phyloP scores from a whole-genome alignment of 30 jellyfish, hydroid and myxozoan genomes.

The Aurelia sp. region DNA sequence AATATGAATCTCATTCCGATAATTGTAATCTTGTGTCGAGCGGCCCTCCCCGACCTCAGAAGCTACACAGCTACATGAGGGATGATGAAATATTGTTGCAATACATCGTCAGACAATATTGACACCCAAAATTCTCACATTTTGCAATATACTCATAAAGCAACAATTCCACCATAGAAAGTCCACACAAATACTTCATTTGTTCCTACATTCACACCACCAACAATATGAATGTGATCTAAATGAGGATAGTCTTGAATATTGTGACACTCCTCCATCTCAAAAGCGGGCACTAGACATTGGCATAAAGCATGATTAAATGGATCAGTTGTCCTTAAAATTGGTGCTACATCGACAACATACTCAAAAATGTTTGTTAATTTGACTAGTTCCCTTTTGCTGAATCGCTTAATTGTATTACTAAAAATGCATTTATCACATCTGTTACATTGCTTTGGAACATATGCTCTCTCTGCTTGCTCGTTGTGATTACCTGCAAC shows the following conservation, averaged over 20 bases:
- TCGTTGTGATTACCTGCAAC: neutral
- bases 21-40: constrained; percentile 48
- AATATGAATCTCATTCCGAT: constrained; percentile 53
- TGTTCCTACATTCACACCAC: constrained; percentile 31
- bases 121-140: no score
- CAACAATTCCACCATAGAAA: constrained; percentile 73
- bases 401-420: neutral
- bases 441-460: neutral
- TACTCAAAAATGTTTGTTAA: neutral
- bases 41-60: constrained; percentile 33
- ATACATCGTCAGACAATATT: no score
- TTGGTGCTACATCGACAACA: constrained; percentile 47
- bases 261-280: constrained; percentile 43
- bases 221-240: constrained; percentile 62
- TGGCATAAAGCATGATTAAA: constrained; percentile 78
- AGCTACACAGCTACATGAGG: neutral
- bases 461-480: neutral
- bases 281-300: constrained; percentile 41
- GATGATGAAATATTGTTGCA: no score
- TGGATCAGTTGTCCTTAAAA: constrained; percentile 7
- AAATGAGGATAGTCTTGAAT: constrained; percentile 63
- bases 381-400: neutral
- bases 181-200: constrained; percentile 56
- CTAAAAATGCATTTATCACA: neutral
- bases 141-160: neutral